A percentile compares a stretch with the other conserved stretches of the same genome.
Conservation (phyloP, 2,113 vertebrate species). For the Lampris megalopsis region DNA sequence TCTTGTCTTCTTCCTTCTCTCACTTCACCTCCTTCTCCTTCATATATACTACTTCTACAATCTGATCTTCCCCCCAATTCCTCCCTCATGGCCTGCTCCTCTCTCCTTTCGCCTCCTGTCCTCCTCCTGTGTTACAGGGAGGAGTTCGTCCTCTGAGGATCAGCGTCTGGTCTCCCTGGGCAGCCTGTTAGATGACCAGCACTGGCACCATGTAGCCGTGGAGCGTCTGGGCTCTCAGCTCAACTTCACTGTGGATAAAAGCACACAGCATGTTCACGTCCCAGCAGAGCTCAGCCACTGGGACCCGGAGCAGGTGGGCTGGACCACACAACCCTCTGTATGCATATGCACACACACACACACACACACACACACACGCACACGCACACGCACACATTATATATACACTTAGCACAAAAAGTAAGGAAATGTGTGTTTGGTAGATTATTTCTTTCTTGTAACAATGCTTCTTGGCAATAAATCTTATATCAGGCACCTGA, state of each 20-base stretch:
- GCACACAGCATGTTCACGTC: constrained; percentile 82
- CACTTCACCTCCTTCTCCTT: no score
- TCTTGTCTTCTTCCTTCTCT: background rate
- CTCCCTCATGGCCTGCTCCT: no score
- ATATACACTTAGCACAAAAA: no score
- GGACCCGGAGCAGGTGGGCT: constrained; percentile 88
- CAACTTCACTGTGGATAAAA: constrained; percentile 95
- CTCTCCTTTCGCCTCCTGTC: background rate
- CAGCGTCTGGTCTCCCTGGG: constrained; percentile 83
- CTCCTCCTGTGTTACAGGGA: constrained; percentile 75
- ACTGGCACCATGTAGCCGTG: constrained; percentile 91
- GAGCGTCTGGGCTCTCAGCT: constrained; percentile 84
- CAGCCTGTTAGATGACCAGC: constrained; percentile 95
- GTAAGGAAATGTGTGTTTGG: no score
- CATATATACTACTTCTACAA: no score
- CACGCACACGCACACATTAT: no score
- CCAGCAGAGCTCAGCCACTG: constrained; percentile 85
- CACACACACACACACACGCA: no score
- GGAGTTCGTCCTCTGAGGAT: constrained; percentile 67
- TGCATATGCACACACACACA: no score
- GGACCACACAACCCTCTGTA: background rate
- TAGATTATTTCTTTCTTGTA: no score
- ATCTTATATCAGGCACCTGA: no score
- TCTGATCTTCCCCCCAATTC: no score
- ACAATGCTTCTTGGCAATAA: no score